phyloP scores from a whole-genome alignment of 2,113 vertebrate species.

The Cyanoliseus patagonus region DNA sequence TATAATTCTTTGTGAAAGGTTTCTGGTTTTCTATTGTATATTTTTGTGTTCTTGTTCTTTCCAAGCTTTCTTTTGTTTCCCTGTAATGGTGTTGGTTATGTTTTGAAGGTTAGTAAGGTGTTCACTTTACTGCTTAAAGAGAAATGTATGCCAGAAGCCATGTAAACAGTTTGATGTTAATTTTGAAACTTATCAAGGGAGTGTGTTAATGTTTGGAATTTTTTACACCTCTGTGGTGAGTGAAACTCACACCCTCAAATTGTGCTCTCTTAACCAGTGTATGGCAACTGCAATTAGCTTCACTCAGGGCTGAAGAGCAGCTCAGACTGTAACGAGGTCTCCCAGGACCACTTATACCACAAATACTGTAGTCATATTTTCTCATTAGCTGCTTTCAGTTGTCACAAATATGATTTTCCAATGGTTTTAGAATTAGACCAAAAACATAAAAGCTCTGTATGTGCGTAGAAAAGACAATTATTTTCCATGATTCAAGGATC shows the following conservation, averaged over 20 bases:
- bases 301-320: conserved; percentile 72
- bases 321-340: conserved; percentile 88
- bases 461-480: conserved; percentile 55
- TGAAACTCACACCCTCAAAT: conserved; percentile 65
- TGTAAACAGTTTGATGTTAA: conserved; percentile 27
- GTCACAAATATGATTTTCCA: conserved; percentile 76
- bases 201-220: conserved; percentile 48
- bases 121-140: conserved; percentile 15
- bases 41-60: background rate
- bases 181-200: conserved; percentile 57
- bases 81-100: background rate
- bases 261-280: conserved; percentile 66
- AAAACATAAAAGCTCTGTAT: conserved; percentile 57
- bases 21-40: background rate
- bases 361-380: conserved; percentile 79
- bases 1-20: background rate
- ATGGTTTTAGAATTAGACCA: conserved; percentile 70
- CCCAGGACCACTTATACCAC: conserved; percentile 76
- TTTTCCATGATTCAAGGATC: conserved; percentile 65
- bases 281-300: conserved; percentile 86
- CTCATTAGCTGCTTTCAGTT: conserved; percentile 80
- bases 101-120: background rate
- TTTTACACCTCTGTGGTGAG: conserved; percentile 64
- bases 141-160: background rate
- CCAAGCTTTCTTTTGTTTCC: background rate